Evolutionary conservation across 2,113 vertebrate genomes (phyloP), one percentile per base, ranked within the genome.

Genomic region (Calonectris borealis): DNA sequence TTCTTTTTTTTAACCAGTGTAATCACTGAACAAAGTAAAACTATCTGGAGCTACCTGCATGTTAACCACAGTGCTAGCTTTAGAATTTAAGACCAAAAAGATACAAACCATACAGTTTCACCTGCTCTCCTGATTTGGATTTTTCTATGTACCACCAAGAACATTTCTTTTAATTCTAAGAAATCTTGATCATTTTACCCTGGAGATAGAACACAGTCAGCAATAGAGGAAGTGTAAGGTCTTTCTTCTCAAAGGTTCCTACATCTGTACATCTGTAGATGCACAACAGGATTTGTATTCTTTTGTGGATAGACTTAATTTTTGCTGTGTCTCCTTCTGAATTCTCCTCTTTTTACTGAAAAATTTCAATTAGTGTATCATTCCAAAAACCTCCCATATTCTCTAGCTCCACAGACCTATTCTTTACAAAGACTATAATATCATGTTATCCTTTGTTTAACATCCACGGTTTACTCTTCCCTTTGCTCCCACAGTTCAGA

Each of bases 261-360:
- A 26, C 1, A 5, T 40, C 1, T 1, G 8, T 34, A 68, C 5
- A 12, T 55, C 13, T 42, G 7, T 12, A 88, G 24, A 38, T 13
- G 2, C 7, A 31, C 13, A 60, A 40, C 9, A 65, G 34, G 79
- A 55, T 48, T 60, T 49, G 9, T 0, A 4, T 3, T 10, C 34
- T 54, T 70, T n/a, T 42, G 10, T 51, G 11, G 5, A 36, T 16
- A 54, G 7, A 3, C 10, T 62, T 55, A 83, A 17, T 73, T 48
- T 57, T 51, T 72, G 7, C 7, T 32, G 5, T 32, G 5, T 75
- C 21, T 69, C 11, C 11, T 51, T 62, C 54, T 73, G 36, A 46
- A 32, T 54, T 88, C 6, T 57, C 7, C 0, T 46, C 29, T 68
- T 92, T 86, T 70, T 51, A 32, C 17, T 46, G 29, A 40, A 66